Evolutionary conservation across 2,113 vertebrate genomes (phyloP).

Genomic region (Boleophthalmus pectinirostris): DNA sequence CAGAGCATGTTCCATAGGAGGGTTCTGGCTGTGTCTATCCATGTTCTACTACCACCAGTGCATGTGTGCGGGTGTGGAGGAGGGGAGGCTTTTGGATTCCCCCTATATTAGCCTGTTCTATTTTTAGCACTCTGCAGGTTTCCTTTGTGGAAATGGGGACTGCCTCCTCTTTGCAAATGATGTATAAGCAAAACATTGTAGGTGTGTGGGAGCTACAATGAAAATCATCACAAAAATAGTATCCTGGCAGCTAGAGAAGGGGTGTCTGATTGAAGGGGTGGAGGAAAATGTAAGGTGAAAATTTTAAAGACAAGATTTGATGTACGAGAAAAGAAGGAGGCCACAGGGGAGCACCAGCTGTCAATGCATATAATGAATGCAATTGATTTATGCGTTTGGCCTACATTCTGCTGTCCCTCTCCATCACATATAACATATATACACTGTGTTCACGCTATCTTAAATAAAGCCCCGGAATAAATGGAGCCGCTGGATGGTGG

Average conservation of each 20-base stretch:
- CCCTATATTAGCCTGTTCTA: conserved; percentile 16
- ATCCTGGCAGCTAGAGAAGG: not conserved
- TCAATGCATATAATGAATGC: conserved; percentile 46
- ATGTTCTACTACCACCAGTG: not conserved
- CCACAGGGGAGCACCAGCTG: conserved; percentile 29
- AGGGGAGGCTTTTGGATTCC: conserved; percentile 19
- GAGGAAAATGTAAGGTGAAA: not conserved
- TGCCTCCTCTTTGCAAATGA: not conserved
- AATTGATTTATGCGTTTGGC: conserved; percentile 39
- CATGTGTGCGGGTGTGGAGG: conserved; percentile 25
- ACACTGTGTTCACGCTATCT: not conserved
- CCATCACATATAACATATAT: conserved; percentile 27
- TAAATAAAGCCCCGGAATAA: not conserved
- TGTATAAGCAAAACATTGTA: not conserved
- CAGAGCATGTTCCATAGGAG: conserved; percentile 7
- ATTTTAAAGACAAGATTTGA: conserved; percentile 8
- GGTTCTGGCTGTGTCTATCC: conserved; percentile 1
- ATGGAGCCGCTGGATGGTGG: not conserved
- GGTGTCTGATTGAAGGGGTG: not conserved
- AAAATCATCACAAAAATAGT: not conserved
- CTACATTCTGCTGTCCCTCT: conserved; percentile 26
- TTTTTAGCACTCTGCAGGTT: conserved; percentile 34
- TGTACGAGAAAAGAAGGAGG: conserved; percentile 11
- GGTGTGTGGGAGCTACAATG: not conserved
- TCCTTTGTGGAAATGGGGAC: conserved; percentile 19